Evolutionary conservation across 2,797 vertebrate species (phyloP).

Genomic region (Poecilia gillii): DNA sequence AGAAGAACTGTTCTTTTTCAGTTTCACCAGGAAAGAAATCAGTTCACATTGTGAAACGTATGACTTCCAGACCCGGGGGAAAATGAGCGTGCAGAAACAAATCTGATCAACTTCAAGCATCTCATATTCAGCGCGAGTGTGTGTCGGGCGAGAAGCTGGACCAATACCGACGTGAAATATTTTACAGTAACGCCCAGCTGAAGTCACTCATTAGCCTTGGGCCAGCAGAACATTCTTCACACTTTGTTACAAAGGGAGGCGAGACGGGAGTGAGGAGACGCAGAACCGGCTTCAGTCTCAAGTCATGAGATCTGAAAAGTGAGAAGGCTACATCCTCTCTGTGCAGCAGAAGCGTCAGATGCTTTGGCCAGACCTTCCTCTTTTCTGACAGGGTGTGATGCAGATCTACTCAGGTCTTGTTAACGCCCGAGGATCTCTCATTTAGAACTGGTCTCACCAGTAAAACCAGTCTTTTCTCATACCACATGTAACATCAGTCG

Average conservation of each 20-base stretch:
- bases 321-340: background rate
- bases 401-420: background rate
- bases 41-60: background rate
- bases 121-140: background rate
- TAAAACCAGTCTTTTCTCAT: background rate
- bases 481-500: background rate
- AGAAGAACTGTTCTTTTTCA: background rate
- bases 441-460: background rate
- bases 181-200: background rate
- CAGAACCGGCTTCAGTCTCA: background rate
- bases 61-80: background rate
- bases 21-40: background rate
- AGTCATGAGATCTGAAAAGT: background rate
- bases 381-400: background rate
- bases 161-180: background rate
- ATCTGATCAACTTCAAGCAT: background rate
- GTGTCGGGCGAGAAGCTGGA: background rate
- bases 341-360: background rate
- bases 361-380: background rate
- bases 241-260: background rate
- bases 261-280: background rate
- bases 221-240: background rate
- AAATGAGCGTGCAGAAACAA: background rate
- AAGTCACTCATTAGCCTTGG: background rate
- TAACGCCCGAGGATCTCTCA: background rate